Conservation (phyloP, 2,113 vertebrate genomes). For the Herpetotheres cachinnans region DNA sequence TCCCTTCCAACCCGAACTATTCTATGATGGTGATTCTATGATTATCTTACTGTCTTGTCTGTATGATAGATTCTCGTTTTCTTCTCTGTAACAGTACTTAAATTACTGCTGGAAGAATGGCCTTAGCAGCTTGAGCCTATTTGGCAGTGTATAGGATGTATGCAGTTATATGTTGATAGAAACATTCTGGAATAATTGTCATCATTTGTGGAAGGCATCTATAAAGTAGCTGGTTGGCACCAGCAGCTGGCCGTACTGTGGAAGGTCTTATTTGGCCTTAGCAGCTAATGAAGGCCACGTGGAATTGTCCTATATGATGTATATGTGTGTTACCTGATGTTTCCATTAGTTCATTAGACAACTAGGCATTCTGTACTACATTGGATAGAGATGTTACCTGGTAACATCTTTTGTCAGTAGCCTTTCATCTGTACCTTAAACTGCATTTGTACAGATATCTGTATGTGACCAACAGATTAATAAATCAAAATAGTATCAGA, state of each 20-base stretch:
- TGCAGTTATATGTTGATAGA: neutral
- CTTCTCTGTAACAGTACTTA: neutral
- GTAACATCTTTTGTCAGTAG: neutral
- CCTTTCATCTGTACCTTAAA: neutral
- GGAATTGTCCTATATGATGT: neutral
- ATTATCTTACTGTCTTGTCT: neutral
- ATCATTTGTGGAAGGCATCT: neutral
- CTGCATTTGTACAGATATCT: neutral
- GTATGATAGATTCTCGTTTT: neutral
- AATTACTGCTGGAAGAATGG: neutral
- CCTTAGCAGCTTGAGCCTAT: neutral
- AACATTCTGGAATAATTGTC: neutral
- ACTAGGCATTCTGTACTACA: neutral
- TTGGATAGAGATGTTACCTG: neutral
- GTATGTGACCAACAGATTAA: neutral
- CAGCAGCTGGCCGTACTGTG: neutral
- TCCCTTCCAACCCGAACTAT: too few species aligned
- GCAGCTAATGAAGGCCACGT: neutral
- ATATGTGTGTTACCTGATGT: neutral
- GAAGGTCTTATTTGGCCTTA: neutral
- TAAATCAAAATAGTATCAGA: neutral
- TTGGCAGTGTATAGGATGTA: neutral
- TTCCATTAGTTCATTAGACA: neutral
- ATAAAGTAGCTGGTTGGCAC: neutral
- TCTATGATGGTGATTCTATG: too few species aligned